Evolutionary conservation across 1,140 invertebrate genomes (phyloP).

Genomic region (Nephotettix cincticeps): DNA sequence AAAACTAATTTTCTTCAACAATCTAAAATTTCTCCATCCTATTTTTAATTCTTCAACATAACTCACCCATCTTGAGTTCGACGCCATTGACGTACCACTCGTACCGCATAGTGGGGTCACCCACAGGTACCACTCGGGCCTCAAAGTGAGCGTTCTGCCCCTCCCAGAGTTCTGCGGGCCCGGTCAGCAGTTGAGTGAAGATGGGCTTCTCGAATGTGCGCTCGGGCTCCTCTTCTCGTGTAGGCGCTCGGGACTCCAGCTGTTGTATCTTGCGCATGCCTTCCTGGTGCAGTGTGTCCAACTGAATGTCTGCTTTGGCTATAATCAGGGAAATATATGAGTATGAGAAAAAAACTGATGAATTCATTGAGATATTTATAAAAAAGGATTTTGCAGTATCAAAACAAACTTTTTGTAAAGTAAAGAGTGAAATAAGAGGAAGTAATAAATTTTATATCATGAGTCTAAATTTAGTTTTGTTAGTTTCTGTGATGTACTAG

Average conservation of each 20-base stretch:
- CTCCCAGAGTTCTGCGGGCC: constrained; percentile 89
- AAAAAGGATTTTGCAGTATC: too few relatives aligned
- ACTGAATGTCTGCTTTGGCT: constrained; percentile 85
- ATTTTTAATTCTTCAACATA: too few relatives aligned
- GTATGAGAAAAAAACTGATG: too few relatives aligned
- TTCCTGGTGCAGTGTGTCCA: constrained; percentile 93
- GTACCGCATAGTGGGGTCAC: constrained; percentile 84
- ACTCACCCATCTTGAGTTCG: constrained; percentile 81
- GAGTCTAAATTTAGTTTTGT: too few relatives aligned
- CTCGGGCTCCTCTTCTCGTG: constrained; percentile 68
- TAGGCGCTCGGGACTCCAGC: constrained; percentile 72
- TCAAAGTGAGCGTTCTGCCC: constrained; percentile 95
- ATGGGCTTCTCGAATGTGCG: constrained; percentile 87
- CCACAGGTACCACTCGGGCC: constrained; percentile 92
- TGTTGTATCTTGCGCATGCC: constrained; percentile 89
- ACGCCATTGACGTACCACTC: constrained; percentile 96
- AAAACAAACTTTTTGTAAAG: too few relatives aligned
- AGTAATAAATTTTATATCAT: too few relatives aligned
- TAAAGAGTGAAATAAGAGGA: too few relatives aligned
- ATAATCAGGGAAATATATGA: constrained; percentile 45
- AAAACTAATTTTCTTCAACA: too few relatives aligned
- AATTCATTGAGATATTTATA: too few relatives aligned
- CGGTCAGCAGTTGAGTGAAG: constrained; percentile 85
- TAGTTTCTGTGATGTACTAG: too few relatives aligned
- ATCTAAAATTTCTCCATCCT: too few relatives aligned